Evolutionary conservation across 2,888 invertebrate genomes (phyloP).

Genomic region (Chymomyza fuscimana): DNA sequence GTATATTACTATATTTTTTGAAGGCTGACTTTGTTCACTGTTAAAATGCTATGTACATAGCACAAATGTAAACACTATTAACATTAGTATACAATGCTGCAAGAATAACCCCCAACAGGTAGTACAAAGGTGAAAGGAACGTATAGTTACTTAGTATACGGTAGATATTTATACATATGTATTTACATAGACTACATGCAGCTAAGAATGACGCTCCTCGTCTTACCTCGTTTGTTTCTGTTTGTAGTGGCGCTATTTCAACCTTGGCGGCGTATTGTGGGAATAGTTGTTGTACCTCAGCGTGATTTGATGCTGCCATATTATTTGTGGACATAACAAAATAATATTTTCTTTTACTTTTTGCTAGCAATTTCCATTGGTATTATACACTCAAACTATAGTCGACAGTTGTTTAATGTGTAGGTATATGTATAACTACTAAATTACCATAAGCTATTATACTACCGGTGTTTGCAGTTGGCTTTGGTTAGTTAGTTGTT

Average conservation of each 20-base stretch:
- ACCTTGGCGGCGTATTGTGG: constrained; percentile 45
- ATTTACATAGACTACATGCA: not conserved
- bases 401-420: constrained; percentile 15
- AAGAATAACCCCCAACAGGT: not conserved
- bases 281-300: constrained; percentile 55
- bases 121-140: not conserved
- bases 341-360: constrained; percentile 5
- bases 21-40: not conserved
- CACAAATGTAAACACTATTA: constrained; percentile 23
- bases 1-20: too few relatives aligned
- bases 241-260: constrained; percentile 55
- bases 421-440: not conserved
- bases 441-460: constrained; percentile 19
- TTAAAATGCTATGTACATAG: not conserved
- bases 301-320: constrained; percentile 43
- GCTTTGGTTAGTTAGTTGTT: not conserved
- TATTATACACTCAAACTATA: constrained; percentile 15
- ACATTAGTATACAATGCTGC: constrained; percentile 3
- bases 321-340: constrained; percentile 19
- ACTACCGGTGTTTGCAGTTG: constrained; percentile 28
- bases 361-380: constrained; percentile 26
- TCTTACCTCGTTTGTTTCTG: constrained; percentile 60
- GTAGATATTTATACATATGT: not conserved
- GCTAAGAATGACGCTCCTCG: not conserved
- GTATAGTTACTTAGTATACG: constrained; percentile 6